These are phyloP conservation scores for Magallana gigas DNA, from an alignment of 1,140 invertebrate genomes.

Conservation along the genomic window DNA sequence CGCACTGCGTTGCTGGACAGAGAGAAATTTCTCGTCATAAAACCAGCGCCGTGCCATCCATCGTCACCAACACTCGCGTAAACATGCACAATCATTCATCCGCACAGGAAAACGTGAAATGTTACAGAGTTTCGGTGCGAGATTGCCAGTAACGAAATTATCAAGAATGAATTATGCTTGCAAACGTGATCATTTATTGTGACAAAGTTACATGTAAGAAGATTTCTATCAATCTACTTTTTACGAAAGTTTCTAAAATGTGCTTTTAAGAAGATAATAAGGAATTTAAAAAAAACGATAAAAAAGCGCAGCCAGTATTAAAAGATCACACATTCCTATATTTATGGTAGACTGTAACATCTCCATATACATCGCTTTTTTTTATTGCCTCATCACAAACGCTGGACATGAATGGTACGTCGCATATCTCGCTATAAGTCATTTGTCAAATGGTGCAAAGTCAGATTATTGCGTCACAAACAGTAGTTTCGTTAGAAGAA, in stretches of 20 bases:
- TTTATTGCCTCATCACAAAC: too few relatives aligned
- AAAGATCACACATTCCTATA: too few relatives aligned
- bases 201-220: too few relatives aligned
- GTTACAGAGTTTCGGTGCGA: background rate
- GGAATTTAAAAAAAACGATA: too few relatives aligned
- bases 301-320: too few relatives aligned
- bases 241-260: too few relatives aligned
- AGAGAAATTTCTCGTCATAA: background rate
- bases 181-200: too few relatives aligned
- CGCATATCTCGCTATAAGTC: background rate
- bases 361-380: too few relatives aligned
- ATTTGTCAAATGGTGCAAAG: background rate
- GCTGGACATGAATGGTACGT: background rate
- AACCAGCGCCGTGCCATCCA: background rate
- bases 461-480: conserved; percentile 14
- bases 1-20: conserved; percentile 13
- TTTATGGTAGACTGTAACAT: too few relatives aligned
- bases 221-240: too few relatives aligned
- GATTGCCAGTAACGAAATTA: background rate
- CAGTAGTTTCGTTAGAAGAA: background rate
- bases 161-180: too few relatives aligned
- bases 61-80: background rate
- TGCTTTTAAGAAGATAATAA: too few relatives aligned
- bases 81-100: conserved; percentile 19
- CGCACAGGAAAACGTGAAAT: background rate